Evolutionary conservation across 2,113 vertebrate genomes (phyloP).

Genomic region (Ciconia boyciana): DNA sequence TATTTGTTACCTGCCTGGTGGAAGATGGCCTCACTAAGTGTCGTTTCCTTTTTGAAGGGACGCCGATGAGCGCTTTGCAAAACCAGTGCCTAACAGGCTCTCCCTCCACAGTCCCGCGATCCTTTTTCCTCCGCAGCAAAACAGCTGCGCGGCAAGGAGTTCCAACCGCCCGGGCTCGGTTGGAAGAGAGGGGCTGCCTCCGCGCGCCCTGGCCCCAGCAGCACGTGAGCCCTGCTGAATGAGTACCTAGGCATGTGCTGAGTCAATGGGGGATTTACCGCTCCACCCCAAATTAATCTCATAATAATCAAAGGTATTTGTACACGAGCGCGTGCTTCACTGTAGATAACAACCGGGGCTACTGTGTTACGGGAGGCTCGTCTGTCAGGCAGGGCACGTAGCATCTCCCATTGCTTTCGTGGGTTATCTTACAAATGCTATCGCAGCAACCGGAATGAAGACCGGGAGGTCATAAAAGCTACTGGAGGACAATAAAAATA

Average conservation of each 20-base stretch:
- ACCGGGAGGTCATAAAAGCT: neutral
- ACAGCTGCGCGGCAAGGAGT: neutral
- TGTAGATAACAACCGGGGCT: neutral
- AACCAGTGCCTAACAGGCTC: rapidly evolving
- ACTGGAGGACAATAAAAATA: neutral
- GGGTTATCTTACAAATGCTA: neutral
- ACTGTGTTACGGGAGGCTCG: neutral
- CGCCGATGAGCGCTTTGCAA: neutral
- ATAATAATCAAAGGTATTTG: neutral
- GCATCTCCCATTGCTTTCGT: neutral
- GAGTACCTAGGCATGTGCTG: neutral
- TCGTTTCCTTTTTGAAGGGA: neutral
- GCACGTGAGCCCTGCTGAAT: neutral
- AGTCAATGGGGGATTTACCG: neutral
- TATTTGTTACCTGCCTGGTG: neutral
- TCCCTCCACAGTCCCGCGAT: neutral
- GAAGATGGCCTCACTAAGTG: rapidly evolving
- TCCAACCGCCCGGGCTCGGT: rapidly evolving
- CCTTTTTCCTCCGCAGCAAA: neutral
- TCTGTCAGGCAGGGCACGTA: neutral
- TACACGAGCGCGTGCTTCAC: neutral
- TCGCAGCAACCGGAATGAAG: neutral
- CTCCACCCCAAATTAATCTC: conserved; percentile 38
- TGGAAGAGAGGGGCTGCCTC: neutral
- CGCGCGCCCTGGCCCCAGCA: neutral